Conservation (phyloP, 2,113 vertebrate species). For the Nanorana parkeri region DNA sequence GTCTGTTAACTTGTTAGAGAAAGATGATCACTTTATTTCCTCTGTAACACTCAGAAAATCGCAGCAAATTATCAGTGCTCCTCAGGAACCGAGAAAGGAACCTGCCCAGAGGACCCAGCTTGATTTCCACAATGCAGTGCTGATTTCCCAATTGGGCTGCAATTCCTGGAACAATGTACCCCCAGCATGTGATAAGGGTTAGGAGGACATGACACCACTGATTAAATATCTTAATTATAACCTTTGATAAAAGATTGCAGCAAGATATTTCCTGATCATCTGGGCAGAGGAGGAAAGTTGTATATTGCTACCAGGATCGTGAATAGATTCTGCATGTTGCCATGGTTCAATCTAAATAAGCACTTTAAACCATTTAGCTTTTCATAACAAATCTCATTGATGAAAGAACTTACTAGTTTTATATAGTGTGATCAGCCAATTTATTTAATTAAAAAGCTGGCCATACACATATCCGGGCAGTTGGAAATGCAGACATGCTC, state of each 20-base stretch:
- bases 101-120: neutral
- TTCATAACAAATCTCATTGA: neutral
- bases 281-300: neutral
- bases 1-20: conserved; percentile 36
- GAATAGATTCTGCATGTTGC: neutral
- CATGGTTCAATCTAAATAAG: neutral
- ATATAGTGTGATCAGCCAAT: too few relatives aligned
- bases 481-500: too few relatives aligned
- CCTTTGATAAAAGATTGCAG: neutral
- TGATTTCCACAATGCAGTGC: conserved; percentile 17
- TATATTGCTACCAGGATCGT: neutral
- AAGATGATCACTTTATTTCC: conserved; percentile 24
- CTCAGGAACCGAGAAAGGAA: conserved; percentile 1
- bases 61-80: conserved; percentile 16
- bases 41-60: conserved; percentile 11
- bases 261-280: neutral
- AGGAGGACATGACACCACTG: neutral
- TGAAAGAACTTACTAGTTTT: too few relatives aligned
- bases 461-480: too few relatives aligned
- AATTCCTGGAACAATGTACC: conserved; percentile 29
- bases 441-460: too few relatives aligned
- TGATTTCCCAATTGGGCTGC: conserved; percentile 32
- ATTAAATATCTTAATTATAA: conserved; percentile 28
- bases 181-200: conserved; percentile 19
- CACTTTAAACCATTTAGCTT: neutral